Base-by-base conservation (phyloP, 2,113 vertebrate genomes). In the Nothoprocta pentlandii region DNA sequence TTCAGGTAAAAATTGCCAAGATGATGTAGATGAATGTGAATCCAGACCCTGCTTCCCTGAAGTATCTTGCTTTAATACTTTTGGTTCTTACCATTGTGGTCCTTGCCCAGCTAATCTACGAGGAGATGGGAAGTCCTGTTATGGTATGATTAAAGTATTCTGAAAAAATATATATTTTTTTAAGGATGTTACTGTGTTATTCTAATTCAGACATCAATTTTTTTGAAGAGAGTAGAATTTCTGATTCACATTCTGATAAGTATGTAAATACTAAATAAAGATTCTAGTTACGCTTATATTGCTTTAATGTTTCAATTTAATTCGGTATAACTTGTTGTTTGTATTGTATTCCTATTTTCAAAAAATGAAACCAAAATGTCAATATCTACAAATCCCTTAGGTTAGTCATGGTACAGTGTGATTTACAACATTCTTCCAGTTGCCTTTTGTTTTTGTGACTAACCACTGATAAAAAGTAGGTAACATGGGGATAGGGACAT, bases 21-120 rank as follows among this genome's bases (percentile, higher is more conserved):
- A 98, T 61, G 99, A 99, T 68, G 32, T 98, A 25, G 98, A 99
- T 30, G 99, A 99, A 94, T 99, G 99, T 91, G 62, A 89, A 61
- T 98, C 97, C 25, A 93, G 32, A 59, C 98, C 98, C 13, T 99
- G 99, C 88, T 98, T 98, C 76, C 87, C 98, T 21, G 97, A 97
- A 59, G 98, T 97, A 23, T 70, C 95, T 74, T 99, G 99, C 79
- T 95, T 97, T 95, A 99, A 99, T 97, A 98, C 97, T 0, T 93
- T 97, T 59, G 98, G 98, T 59, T 99, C 98, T 68, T 99, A 99
- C 85, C 54, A 64, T 56, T 99, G 99, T 95, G 98, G 97, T 58
- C 71, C 89, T 11, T 99, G 98, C 80, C 98, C 99, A n/a, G 81
- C 75, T 30, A 98, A 98, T 74, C 97, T 97, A 88, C 84, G 89